Base-by-base conservation (phyloP, 2,797 vertebrate species). In the Delichon dasypus region DNA sequence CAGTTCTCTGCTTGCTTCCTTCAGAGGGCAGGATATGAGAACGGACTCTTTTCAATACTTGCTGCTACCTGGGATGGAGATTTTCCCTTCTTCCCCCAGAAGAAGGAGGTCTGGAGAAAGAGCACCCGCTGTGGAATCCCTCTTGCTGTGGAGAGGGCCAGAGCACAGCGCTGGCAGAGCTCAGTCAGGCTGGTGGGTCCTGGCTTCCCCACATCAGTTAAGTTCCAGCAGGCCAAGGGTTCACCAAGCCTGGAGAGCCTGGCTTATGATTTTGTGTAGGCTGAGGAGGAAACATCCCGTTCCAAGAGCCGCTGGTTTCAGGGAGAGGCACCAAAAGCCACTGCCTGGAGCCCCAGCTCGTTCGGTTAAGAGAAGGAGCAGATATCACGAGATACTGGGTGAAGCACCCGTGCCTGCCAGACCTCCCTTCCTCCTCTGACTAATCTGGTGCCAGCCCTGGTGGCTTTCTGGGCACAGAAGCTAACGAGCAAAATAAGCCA, bases 391-490 rank as follows among this genome's bases (percentile, higher is more conserved):
- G 90, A 30, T 36, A 16, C 44, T 57, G 67, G 83, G 51, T 76
- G 77, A 93, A 66, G n/a, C 40, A 73, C 47, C 55, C 34, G 20
- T 36, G 55, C 70, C 83, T 93, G 70, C 80, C 73, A 94, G 76
- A 58, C 54, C 23, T 72, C 54, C 55, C 55, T 81, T 88, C 83
- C 47, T 86, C 47, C 36, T 75, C 55, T 2, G 6, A 64, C 44
- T 82, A 70, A 89, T 61, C 48, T 66, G 25, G 5, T 67, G 93
- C 88, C 90, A 93, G 55, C 17, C 38, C 48, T 40, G 16, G 53
- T 5, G 10, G 25, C 15, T 79, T 72, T 48, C 64, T 87, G 90
- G 71, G 67, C 74, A 71, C 60, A 64, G 66, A 74, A 32, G 17
- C 30, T 44, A 2, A 60, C 17, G 53, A 57, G 67, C 12, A 34